A percentile compares a stretch with the other conserved stretches of the same genome.
phyloP scores from a whole-genome alignment of 1,140 invertebrate genomes.

The Nylanderia fulva region DNA sequence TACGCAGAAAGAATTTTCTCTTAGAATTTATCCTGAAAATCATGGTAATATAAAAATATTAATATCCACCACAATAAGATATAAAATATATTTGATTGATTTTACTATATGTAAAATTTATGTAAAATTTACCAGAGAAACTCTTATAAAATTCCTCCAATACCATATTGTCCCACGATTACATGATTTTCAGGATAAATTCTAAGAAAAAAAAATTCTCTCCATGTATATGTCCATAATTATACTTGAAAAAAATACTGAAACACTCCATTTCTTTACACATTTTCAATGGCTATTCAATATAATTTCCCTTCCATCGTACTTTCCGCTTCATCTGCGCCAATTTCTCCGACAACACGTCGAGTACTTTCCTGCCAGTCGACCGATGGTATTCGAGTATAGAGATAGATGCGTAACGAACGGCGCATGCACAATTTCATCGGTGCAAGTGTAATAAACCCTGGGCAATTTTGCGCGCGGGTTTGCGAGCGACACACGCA shows the following conservation, averaged over 20 bases:
- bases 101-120: no score
- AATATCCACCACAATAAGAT: no score
- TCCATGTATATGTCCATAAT: no score
- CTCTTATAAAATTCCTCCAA: no score
- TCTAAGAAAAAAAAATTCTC: no score
- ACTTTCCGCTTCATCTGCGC: constrained; percentile 50
- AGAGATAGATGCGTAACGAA: constrained; percentile 68
- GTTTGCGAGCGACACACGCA: constrained; percentile 15
- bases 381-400: constrained; percentile 51
- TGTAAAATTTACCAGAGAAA: no score
- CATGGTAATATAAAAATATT: no score
- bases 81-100: no score
- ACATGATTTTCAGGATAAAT: no score
- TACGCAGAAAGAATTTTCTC: no score
- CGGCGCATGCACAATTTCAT: constrained; percentile 78
- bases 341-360: constrained; percentile 42
- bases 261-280: neutral
- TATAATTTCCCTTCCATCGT: constrained; percentile 33
- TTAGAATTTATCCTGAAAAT: no score
- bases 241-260: neutral
- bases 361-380: constrained; percentile 55
- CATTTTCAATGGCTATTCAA: constrained; percentile 23
- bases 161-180: no score
- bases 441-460: constrained; percentile 79
- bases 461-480: constrained; percentile 58